A percentile compares a stretch with the other conserved stretches of the same genome.
phyloP scores from a whole-genome alignment of 2,797 vertebrate species.

The Falco cherrug region DNA sequence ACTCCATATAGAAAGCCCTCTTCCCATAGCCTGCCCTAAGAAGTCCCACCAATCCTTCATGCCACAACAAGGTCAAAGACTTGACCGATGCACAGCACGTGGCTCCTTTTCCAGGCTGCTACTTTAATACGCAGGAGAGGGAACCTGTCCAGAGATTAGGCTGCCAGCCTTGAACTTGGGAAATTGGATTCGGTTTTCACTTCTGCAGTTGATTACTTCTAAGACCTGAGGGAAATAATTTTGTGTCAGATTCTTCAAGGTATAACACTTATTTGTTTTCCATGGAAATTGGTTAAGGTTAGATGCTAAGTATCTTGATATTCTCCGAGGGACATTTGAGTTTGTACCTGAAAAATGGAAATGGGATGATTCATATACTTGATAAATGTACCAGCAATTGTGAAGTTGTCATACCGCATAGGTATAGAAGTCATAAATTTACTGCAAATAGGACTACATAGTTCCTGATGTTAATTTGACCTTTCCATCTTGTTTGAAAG shows the following conservation, averaged over 20 bases:
- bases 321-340: background rate
- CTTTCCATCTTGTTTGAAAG: background rate
- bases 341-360: background rate
- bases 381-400: slow-evolving; percentile 7
- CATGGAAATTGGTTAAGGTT: slow-evolving; percentile 1
- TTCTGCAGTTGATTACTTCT: background rate
- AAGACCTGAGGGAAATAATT: slow-evolving; percentile 7
- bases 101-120: background rate
- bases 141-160: background rate
- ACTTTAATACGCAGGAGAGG: background rate
- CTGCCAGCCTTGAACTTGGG: background rate
- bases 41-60: rapidly evolving
- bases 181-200: background rate
- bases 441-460: background rate
- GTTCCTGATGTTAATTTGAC: slow-evolving; percentile 19
- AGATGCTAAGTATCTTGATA: background rate
- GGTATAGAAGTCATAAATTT: background rate
- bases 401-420: background rate
- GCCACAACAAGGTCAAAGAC: background rate
- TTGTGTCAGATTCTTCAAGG: background rate
- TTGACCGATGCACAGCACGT: rapidly evolving
- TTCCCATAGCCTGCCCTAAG: background rate
- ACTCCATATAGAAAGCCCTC: background rate
- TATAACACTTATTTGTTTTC: background rate
- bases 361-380: background rate